Evolutionary conservation across 2,113 vertebrate species (phyloP).

Genomic region (Prinia subflava): DNA sequence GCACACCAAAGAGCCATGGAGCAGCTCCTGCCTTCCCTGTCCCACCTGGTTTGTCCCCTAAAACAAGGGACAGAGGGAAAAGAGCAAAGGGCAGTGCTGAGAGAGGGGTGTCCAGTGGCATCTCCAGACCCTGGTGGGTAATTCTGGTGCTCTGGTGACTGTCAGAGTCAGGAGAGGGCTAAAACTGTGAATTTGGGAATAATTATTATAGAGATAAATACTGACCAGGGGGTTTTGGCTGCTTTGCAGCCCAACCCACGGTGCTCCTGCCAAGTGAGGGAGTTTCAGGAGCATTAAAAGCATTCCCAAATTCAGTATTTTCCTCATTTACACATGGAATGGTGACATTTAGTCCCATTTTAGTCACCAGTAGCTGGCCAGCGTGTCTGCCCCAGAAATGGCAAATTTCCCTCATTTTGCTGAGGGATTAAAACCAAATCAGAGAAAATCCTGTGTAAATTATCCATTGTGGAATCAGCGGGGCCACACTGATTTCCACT

Average conservation of each 20-base stretch:
- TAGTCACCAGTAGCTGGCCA: background rate
- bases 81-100: background rate
- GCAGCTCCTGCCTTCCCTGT: background rate
- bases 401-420: background rate
- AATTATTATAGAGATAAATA: background rate
- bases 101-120: background rate
- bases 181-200: background rate
- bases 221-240: background rate
- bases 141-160: background rate
- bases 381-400: background rate
- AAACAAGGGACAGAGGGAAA: background rate
- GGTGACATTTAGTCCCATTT: background rate
- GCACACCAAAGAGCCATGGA: background rate
- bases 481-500: background rate
- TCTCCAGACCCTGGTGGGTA: rapidly evolving
- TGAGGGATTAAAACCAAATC: background rate
- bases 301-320: background rate
- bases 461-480: background rate
- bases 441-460: background rate
- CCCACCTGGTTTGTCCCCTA: background rate
- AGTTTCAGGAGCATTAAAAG: background rate
- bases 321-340: background rate
- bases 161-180: background rate
- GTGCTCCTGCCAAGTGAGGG: background rate
- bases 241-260: background rate